Evolutionary conservation across 1,140 invertebrate genomes (phyloP).

Genomic region (Megathymus violae): DNA sequence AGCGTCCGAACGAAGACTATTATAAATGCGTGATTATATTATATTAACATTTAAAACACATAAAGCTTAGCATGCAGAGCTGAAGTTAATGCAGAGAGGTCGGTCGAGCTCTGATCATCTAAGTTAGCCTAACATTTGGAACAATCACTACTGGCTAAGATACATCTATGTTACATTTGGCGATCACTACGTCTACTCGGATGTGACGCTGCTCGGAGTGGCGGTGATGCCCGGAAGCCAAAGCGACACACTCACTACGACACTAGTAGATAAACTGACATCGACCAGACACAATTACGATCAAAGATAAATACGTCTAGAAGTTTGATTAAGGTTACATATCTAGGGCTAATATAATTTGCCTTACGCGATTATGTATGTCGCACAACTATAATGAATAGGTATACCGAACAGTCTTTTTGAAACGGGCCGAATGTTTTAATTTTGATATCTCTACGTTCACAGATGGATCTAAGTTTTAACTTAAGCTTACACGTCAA

Average conservation of each 20-base stretch:
- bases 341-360: constrained; percentile 72
- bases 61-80: constrained; percentile 44
- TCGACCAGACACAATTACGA: constrained; percentile 54
- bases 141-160: constrained; percentile 81
- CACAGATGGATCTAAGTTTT: constrained; percentile 71
- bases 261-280: constrained; percentile 67
- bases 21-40: constrained; percentile 33
- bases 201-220: constrained; percentile 59
- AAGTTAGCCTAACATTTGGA: constrained; percentile 82
- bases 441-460: constrained; percentile 78
- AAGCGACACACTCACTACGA: constrained; percentile 60
- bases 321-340: constrained; percentile 62
- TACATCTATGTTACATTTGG: constrained; percentile 82
- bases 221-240: constrained; percentile 47
- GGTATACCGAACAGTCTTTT: constrained; percentile 84
- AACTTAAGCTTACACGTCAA: constrained; percentile 69
- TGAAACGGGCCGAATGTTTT: constrained; percentile 81
- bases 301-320: constrained; percentile 60
- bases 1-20: constrained; percentile 17
- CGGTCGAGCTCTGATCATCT: constrained; percentile 62
- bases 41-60: constrained; percentile 45
- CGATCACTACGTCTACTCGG: constrained; percentile 77
- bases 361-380: constrained; percentile 63
- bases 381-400: constrained; percentile 73
- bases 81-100: constrained; percentile 53